A percentile compares a stretch with the other conserved stretches of the same genome.
phyloP scores from a whole-genome alignment of 2,113 vertebrate genomes.

The Istiophorus platypterus region DNA sequence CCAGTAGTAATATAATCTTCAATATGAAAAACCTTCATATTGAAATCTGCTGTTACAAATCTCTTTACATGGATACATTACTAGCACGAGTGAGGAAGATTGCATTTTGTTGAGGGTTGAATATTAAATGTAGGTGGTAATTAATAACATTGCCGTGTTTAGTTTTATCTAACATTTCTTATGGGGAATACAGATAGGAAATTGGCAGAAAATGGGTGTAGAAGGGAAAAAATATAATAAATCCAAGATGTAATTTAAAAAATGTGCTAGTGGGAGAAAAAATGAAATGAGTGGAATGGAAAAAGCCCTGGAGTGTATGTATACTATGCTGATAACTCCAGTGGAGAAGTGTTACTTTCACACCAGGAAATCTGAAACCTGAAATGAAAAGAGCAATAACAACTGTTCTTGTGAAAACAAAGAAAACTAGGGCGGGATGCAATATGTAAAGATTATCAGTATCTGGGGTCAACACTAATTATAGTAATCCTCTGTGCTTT shows the following conservation, averaged over 20 bases:
- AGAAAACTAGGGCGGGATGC: background rate
- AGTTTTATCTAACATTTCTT: constrained; percentile 44
- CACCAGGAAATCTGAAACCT: constrained; percentile 4
- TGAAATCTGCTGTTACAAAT: constrained; percentile 52
- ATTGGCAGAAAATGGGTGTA: constrained; percentile 24
- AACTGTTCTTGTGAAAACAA: background rate
- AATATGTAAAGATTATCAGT: background rate
- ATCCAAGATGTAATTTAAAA: constrained; percentile 59
- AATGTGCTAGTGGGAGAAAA: constrained; percentile 25
- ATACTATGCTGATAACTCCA: constrained; percentile 23
- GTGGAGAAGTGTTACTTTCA: constrained; percentile 9
- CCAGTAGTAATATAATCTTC: constrained; percentile 47
- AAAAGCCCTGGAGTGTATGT: constrained; percentile 10
- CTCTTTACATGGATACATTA: constrained; percentile 38
- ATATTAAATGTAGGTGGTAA: constrained; percentile 64
- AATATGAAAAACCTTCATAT: constrained; percentile 59
- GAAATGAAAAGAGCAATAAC: background rate
- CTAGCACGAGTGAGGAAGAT: constrained; percentile 47
- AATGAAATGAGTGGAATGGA: constrained; percentile 24
- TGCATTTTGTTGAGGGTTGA: constrained; percentile 51
- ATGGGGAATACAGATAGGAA: constrained; percentile 28
- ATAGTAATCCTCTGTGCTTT: too few species aligned
- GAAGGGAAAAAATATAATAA: constrained; percentile 25
- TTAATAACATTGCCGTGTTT: constrained; percentile 52
- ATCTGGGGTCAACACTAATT: background rate